Conservation (phyloP, 2,113 vertebrate species). For the Girardinichthys multiradiatus region DNA sequence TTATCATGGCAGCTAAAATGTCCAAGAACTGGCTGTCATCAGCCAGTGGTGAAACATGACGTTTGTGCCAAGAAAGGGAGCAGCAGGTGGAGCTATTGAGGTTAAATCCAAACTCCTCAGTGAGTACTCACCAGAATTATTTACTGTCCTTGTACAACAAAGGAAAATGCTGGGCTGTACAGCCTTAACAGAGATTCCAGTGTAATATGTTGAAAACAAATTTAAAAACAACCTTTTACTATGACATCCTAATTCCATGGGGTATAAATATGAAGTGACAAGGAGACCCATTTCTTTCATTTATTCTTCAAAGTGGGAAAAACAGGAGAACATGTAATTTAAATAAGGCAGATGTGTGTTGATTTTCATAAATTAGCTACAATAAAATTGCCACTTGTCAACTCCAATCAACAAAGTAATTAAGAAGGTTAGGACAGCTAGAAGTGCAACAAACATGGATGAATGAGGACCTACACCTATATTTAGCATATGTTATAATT, state of each 20-base stretch:
- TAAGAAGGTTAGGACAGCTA: neutral
- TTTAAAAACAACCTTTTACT: neutral
- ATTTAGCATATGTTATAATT: too few relatives aligned
- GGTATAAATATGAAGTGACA: neutral
- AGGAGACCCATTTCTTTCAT: neutral
- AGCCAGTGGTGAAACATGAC: slow-evolving; percentile 24
- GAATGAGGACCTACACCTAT: too few relatives aligned
- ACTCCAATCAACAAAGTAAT: neutral
- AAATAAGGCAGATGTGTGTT: neutral
- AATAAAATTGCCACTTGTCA: too few relatives aligned
- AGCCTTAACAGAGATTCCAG: neutral
- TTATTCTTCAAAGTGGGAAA: neutral
- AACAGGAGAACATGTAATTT: neutral
- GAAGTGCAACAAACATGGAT: neutral
- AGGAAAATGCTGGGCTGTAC: too few relatives aligned
- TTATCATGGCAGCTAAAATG: slow-evolving; percentile 52
- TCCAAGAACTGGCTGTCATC: slow-evolving; percentile 58
- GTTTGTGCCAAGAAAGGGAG: slow-evolving; percentile 39
- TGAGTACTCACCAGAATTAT: neutral
- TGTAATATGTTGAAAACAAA: neutral
- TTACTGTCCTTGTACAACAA: too few relatives aligned
- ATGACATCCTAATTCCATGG: neutral
- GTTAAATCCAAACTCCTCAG: slow-evolving; percentile 30
- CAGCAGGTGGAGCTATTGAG: slow-evolving; percentile 39
- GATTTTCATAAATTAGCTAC: too few relatives aligned